Conservation (phyloP, 2,888 invertebrate genomes). For the Agrotis segetum region DNA sequence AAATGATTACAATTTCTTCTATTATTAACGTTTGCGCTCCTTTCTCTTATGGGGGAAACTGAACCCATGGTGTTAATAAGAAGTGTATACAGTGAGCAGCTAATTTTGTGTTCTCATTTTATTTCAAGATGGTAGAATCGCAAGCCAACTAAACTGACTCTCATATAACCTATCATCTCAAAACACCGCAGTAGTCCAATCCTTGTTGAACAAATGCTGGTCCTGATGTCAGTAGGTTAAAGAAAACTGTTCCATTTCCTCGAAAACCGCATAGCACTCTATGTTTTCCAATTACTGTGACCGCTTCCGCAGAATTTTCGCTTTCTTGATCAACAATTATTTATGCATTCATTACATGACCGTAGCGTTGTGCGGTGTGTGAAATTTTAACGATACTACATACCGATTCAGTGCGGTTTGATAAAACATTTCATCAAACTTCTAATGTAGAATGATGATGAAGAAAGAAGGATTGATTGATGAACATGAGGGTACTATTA, state of each 20-base stretch:
- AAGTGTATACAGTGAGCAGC: neutral
- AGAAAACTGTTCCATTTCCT: slow-evolving; percentile 33
- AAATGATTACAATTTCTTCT: slow-evolving; percentile 51
- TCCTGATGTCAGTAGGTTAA: neutral
- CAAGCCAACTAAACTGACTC: neutral
- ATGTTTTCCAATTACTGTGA: slow-evolving; percentile 52
- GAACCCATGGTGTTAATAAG: neutral
- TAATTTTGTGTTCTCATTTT: neutral
- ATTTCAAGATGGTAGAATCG: slow-evolving; percentile 8
- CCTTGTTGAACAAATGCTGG: neutral
- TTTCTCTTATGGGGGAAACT: slow-evolving; percentile 33
- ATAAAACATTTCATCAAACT: slow-evolving; percentile 28
- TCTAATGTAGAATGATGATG: slow-evolving; percentile 17
- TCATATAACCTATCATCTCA: neutral
- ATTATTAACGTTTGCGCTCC: slow-evolving; percentile 17
- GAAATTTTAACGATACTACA: slow-evolving; percentile 53
- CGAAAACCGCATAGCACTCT: slow-evolving; percentile 19
- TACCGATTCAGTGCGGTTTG: slow-evolving; percentile 22
- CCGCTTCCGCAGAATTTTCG: slow-evolving; percentile 66
- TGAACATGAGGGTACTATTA: slow-evolving; percentile 4
- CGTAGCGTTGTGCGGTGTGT: slow-evolving; percentile 40
- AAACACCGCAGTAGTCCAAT: slow-evolving; percentile 15
- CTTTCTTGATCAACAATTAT: slow-evolving; percentile 71
- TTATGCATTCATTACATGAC: slow-evolving; percentile 66
- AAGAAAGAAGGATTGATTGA: slow-evolving; percentile 13